These are phyloP conservation scores for Metacarcinus magister DNA, from an alignment of 2,888 invertebrate genomes.

Conservation along the genomic window DNA sequence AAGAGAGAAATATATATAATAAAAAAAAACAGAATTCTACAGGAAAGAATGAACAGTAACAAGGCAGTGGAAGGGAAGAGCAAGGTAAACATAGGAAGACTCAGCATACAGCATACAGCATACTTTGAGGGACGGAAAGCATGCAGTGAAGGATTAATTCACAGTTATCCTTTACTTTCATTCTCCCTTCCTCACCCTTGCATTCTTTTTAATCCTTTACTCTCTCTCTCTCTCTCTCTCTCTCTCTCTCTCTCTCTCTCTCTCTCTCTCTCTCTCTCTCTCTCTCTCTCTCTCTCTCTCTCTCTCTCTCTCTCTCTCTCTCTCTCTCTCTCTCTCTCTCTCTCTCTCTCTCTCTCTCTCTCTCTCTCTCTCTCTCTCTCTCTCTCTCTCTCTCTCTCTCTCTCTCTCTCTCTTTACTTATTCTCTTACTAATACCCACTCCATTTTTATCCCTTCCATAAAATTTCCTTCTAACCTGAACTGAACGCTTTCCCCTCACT, in stretches of 20 bases:
- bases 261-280: background rate
- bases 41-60: background rate
- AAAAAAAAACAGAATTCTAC: background rate
- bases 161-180: slow-evolving; percentile 47
- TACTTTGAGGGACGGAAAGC: background rate
- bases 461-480: background rate
- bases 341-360: background rate
- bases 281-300: slow-evolving; percentile 10
- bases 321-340: background rate
- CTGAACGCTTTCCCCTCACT: background rate
- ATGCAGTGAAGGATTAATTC: background rate
- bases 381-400: background rate
- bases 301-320: background rate
- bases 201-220: background rate
- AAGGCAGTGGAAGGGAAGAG: background rate
- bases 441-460: background rate
- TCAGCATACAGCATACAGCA: background rate
- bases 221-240: slow-evolving; percentile 44
- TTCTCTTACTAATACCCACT: background rate
- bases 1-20: background rate
- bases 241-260: slow-evolving; percentile 16
- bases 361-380: background rate
- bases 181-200: background rate
- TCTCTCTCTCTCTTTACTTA: background rate
- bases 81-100: background rate